These are phyloP conservation scores for Battus philenor DNA, from an alignment of 1,140 invertebrate species.

Conservation along the genomic window DNA sequence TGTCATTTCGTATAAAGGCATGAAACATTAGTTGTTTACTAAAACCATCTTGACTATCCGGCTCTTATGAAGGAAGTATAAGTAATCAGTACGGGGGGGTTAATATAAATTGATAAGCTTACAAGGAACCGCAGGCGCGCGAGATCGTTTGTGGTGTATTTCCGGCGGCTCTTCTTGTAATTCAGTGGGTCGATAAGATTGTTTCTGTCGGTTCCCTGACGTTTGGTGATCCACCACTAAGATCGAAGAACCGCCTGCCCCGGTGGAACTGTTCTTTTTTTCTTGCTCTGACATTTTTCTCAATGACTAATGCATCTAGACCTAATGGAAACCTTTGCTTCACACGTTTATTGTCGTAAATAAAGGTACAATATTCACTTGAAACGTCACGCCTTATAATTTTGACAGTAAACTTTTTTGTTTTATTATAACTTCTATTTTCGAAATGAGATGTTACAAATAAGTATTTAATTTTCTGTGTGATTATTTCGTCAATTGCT, in stretches of 20 bases:
- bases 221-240: conserved; percentile 42
- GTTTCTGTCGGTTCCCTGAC: conserved; percentile 32
- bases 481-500: no score
- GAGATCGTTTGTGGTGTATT: conserved; percentile 38
- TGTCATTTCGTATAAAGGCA: neutral
- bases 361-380: conserved; percentile 44
- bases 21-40: neutral
- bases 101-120: conserved; percentile 13
- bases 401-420: conserved; percentile 56
- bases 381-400: conserved; percentile 61
- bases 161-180: conserved; percentile 33
- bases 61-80: no score
- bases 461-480: conserved; percentile 13
- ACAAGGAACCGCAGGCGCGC: conserved; percentile 46
- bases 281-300: conserved; percentile 57
- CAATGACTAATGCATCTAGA: conserved; percentile 52
- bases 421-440: conserved; percentile 56
- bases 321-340: conserved; percentile 21
- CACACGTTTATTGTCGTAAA: conserved; percentile 44
- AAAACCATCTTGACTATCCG: no score
- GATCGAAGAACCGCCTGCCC: conserved; percentile 18
- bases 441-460: conserved; percentile 34
- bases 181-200: conserved; percentile 33
- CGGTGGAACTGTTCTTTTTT: conserved; percentile 34
- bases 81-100: no score